phyloP scores from a whole-genome alignment of 2,888 invertebrate genomes.

The Eupithecia centaureata region DNA sequence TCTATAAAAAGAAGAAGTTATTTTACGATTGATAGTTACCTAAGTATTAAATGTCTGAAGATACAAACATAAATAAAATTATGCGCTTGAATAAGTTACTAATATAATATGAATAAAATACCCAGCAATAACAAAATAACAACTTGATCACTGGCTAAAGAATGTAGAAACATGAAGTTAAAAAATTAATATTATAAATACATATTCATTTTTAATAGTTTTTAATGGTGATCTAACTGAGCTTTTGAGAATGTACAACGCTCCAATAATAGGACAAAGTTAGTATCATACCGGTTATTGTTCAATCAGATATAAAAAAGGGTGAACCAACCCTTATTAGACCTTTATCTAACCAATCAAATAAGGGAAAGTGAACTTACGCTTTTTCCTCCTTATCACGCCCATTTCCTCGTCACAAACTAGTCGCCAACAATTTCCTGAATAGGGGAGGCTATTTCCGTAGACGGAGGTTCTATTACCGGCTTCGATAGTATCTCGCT shows the following conservation, averaged over 20 bases:
- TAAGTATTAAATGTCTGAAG: neutral
- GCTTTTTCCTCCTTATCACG: slow-evolving; percentile 79
- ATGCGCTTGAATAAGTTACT: neutral
- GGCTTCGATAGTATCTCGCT: slow-evolving; percentile 58
- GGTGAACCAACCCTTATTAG: slow-evolving; percentile 12
- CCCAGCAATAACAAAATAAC: neutral
- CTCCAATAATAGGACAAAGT: neutral
- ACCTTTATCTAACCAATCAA: slow-evolving; percentile 37
- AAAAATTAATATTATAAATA: too few species aligned
- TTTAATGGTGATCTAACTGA: neutral
- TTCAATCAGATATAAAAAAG: neutral
- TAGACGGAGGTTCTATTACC: slow-evolving; percentile 55
- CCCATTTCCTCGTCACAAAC: slow-evolving; percentile 72
- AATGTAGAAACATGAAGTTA: neutral
- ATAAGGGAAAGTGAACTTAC: slow-evolving; percentile 71
- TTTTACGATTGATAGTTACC: neutral
- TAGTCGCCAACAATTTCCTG: slow-evolving; percentile 61
- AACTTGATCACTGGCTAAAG: neutral
- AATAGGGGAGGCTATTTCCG: slow-evolving; percentile 54
- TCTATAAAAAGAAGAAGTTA: neutral
- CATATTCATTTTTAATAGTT: too few species aligned
- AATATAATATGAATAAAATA: neutral
- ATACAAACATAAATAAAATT: neutral
- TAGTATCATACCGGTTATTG: slow-evolving; percentile 1
- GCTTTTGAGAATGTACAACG: neutral